Evolutionary conservation across 1,140 invertebrate genomes (phyloP).

Genomic region (Ruditapes philippinarum): DNA sequence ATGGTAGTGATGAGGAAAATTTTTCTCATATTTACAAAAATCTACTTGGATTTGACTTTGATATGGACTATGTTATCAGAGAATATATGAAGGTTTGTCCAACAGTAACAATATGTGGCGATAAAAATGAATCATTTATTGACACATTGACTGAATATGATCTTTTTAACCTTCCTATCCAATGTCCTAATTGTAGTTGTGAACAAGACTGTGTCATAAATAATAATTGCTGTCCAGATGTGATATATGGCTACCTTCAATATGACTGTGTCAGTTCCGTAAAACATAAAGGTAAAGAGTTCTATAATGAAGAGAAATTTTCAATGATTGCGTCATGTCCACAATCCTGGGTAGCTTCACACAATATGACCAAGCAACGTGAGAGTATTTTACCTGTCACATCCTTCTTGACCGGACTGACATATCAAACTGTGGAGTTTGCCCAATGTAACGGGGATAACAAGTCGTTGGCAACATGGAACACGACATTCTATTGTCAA

Average conservation of each 20-base stretch:
- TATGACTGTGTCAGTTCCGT: neutral
- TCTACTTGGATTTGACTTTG: neutral
- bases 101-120: neutral
- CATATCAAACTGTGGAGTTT: neutral
- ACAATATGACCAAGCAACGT: neutral
- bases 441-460: neutral
- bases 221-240: neutral
- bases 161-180: neutral
- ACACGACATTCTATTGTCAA: neutral
- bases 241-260: neutral
- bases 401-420: neutral
- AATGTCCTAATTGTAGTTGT: neutral
- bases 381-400: neutral
- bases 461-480: neutral
- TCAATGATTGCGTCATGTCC: neutral
- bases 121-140: neutral
- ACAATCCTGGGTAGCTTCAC: neutral
- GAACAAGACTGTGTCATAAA: neutral
- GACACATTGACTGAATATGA: neutral
- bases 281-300: neutral
- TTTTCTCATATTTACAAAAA: neutral
- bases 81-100: neutral
- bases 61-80: neutral
- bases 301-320: neutral
- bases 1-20: neutral